A percentile compares a stretch with the other conserved stretches of the same genome.
Conservation (phyloP, 1,140 invertebrate species). For the Drosophila kikkawai region DNA sequence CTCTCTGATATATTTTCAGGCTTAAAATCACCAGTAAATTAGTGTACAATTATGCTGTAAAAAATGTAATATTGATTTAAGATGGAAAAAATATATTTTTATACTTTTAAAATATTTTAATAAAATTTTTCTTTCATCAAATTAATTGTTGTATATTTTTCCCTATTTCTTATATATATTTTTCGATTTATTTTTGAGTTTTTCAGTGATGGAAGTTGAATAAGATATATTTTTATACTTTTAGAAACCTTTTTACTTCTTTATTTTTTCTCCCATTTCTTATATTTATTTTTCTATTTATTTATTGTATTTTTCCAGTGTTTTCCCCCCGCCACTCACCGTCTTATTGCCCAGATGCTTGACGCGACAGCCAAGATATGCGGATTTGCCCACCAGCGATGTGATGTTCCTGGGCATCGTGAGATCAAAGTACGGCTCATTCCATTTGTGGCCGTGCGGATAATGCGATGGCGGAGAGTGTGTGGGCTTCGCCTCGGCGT, state of each 20-base stretch:
- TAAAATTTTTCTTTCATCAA: too few species aligned
- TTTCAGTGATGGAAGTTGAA: too few species aligned
- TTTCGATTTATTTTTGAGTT: too few species aligned
- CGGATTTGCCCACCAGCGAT: slow-evolving; percentile 93
- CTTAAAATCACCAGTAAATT: background rate
- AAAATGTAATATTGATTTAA: background rate
- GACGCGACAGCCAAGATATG: slow-evolving; percentile 93
- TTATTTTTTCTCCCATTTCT: background rate
- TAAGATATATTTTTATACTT: background rate
- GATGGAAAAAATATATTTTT: too few species aligned
- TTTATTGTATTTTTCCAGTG: slow-evolving; percentile 7
- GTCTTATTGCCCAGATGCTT: slow-evolving; percentile 95
- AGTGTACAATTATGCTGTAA: fast-evolving
- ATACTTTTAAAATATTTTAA: too few species aligned
- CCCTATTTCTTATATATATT: too few species aligned
- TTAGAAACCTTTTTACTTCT: background rate
- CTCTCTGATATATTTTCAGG: background rate
- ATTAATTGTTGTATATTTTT: too few species aligned
- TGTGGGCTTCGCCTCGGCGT: slow-evolving; percentile 79
- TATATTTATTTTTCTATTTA: background rate
- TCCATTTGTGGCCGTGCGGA: slow-evolving; percentile 83
- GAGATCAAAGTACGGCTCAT: slow-evolving; percentile 93
- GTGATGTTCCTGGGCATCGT: slow-evolving; percentile 93
- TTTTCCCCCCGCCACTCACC: slow-evolving; percentile 86
- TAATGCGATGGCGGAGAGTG: slow-evolving; percentile 80